phyloP scores from a whole-genome alignment of 35 echinoderm and acorn worm species.

The Lytechinus variegatus region DNA sequence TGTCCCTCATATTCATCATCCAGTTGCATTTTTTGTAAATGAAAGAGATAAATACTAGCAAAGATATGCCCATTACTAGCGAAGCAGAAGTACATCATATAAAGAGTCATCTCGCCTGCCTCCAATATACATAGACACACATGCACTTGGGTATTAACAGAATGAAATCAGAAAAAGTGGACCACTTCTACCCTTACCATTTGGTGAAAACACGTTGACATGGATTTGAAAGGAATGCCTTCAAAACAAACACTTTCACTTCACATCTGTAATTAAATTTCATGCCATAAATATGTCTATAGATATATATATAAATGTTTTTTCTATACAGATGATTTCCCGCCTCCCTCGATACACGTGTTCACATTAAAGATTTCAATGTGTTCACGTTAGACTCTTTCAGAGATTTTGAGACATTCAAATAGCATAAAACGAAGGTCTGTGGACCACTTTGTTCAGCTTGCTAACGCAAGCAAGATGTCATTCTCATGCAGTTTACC shows the following conservation, averaged over 20 bases:
- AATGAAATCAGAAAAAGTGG: not conserved
- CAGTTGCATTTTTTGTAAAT: not conserved
- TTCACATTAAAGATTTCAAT: not conserved
- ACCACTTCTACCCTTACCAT: not conserved
- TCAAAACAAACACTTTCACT: not conserved
- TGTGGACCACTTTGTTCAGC: not conserved
- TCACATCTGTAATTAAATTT: not conserved
- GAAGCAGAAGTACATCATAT: not conserved
- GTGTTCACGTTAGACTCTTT: not conserved
- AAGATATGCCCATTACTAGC: not conserved
- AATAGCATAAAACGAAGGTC: not conserved
- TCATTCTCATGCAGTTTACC: no score
- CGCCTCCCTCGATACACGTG: not conserved
- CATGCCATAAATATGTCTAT: conserved; percentile 13
- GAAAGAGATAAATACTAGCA: not conserved
- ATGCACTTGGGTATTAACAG: not conserved
- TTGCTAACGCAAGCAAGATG: not conserved
- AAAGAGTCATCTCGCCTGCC: not conserved
- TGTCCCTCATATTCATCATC: not conserved
- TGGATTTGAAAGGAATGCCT: not conserved
- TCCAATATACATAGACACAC: conserved; percentile 1
- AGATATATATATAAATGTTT: not conserved
- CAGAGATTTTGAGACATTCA: not conserved
- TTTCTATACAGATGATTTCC: not conserved
- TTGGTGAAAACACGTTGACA: not conserved